Evolutionary conservation across 2,113 vertebrate species (phyloP).

Genomic region (Pelecanoides urinatrix): DNA sequence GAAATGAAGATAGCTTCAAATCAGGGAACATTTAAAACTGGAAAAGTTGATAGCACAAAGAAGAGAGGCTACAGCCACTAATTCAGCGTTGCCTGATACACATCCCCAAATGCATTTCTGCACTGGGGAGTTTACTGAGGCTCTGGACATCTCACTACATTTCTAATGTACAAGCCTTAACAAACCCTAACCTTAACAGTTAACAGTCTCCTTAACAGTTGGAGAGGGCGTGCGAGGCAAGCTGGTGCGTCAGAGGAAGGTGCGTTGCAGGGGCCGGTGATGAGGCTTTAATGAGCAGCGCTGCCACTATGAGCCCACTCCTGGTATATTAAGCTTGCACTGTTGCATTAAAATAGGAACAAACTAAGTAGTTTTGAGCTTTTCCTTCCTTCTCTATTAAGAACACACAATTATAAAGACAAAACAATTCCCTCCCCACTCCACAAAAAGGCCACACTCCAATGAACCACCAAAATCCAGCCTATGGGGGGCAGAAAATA

Average conservation of each 20-base stretch:
- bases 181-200: no score
- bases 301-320: no score
- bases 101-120: not conserved
- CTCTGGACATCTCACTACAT: not conserved
- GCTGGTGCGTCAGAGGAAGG: not conserved
- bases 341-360: not conserved
- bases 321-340: no score
- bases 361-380: not conserved
- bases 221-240: not conserved
- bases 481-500: not conserved
- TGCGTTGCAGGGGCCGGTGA: not conserved
- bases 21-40: not conserved
- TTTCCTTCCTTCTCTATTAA: not conserved
- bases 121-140: not conserved
- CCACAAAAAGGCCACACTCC: not conserved
- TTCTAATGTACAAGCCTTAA: not conserved
- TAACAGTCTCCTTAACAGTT: no score
- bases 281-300: not conserved
- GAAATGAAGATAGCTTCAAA: not conserved
- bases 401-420: not conserved
- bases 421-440: not conserved
- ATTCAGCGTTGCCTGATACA: not conserved
- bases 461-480: not conserved
- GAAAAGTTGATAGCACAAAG: not conserved
- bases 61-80: not conserved